Evolutionary conservation across 2,113 vertebrate species (phyloP), one percentile per base, ranked within the genome.

Genomic region (Choloepus hoffmanni): DNA sequence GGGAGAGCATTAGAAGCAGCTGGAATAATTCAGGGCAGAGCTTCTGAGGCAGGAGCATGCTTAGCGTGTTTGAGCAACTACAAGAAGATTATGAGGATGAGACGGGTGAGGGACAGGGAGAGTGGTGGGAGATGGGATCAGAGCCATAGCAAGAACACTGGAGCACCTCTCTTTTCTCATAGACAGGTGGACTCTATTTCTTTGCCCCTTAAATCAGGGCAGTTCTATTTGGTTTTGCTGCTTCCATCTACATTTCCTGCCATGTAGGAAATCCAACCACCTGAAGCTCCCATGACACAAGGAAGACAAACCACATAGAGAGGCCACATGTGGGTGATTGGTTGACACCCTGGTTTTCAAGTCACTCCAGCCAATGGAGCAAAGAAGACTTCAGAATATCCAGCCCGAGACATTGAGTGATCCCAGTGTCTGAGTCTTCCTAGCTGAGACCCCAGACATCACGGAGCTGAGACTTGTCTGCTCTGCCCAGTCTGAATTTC

Each of bases 31-130:
- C 77, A 45, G 50, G 63, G 58, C 28, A 81, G 73, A 92, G 43
- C 12, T 5, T 24, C 24, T 28, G 28, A 50, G 65, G 7, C 16
- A 53, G 18, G 33, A n/a, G 6, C 0, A 0, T 16, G 4, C 21
- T 43, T 28, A n/a, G 33, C 5, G 3, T 2, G 45, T 78, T 43
- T 60, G 55, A 83, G 86, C 10, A 72, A 62, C 43, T 50, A 7
- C 45, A 21, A 23, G 67, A 81, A 89, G 45, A 73, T 67, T 36
- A n/a, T 58, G 40, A 77, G 43, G 14, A 36, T 60, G 55, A 60
- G 40, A 4, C 36, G 15, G 36, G 4, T 18, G 6, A 8, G 28
- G 28, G 21, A 67, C 18, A 79, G 9, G 5, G 50, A 91, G 63
- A 33, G 7, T 30, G 18, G 10, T 30, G 60, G 33, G 19, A 8